phyloP scores from a whole-genome alignment of 2,113 vertebrate genomes.

The Mesoclemmys tuberculata region DNA sequence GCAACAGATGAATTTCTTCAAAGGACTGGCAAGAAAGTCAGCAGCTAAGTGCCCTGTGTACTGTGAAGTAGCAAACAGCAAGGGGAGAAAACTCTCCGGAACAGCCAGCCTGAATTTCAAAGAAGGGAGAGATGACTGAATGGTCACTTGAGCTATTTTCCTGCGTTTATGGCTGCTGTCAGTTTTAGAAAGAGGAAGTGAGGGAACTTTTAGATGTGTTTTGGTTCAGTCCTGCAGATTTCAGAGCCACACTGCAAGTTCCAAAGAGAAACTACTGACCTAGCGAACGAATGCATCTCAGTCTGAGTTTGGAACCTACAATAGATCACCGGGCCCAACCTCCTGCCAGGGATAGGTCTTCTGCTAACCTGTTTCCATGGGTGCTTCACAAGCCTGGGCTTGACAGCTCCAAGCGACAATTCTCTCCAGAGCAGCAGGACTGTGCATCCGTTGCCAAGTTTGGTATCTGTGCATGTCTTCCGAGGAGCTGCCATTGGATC shows the following conservation, averaged over 20 bases:
- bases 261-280: not conserved
- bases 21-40: not conserved
- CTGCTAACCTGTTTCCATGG: not conserved
- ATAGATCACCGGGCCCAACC: not conserved
- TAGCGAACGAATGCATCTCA: not conserved
- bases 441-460: not conserved
- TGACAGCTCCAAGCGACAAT: not conserved
- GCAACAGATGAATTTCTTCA: not conserved
- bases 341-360: not conserved
- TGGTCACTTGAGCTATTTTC: not conserved
- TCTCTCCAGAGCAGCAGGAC: not conserved
- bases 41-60: not conserved
- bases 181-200: not conserved
- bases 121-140: not conserved
- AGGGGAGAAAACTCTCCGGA: not conserved
- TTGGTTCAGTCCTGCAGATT: not conserved
- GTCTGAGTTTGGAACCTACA: not conserved
- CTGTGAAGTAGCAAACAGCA: rapidly evolving
- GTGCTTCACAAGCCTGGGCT: not conserved
- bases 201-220: not conserved
- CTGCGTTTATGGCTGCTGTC: not conserved
- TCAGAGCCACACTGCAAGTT: rapidly evolving
- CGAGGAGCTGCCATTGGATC: not conserved
- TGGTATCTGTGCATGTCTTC: not conserved
- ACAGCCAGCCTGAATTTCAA: not conserved